phyloP scores from a whole-genome alignment of 2,797 vertebrate species.

The Aythya fuligula region DNA sequence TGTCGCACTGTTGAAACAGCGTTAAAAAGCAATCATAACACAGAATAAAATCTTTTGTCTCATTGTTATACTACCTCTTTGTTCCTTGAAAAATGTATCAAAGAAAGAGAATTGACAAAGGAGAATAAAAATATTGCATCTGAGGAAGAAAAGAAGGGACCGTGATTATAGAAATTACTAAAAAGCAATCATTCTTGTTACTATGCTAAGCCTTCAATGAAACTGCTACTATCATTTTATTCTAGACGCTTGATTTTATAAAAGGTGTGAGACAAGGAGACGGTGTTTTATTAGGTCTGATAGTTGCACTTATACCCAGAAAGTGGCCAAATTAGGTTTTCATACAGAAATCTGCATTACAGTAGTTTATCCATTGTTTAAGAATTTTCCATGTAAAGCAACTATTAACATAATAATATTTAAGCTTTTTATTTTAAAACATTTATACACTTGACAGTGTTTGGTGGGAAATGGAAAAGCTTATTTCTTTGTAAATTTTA shows the following conservation, averaged over 20 bases:
- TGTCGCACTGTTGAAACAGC: neutral
- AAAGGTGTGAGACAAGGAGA: neutral
- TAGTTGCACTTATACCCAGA: neutral
- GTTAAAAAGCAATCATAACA: conserved; percentile 13
- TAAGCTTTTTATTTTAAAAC: neutral
- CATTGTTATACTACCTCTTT: neutral
- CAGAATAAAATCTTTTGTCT: neutral
- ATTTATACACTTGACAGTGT: neutral
- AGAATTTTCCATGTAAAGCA: neutral
- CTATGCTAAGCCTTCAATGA: neutral
- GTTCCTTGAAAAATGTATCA: neutral
- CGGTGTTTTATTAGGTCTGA: fast-evolving
- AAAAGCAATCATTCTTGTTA: neutral
- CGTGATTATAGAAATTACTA: neutral
- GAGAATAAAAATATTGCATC: neutral
- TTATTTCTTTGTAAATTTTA: neutral
- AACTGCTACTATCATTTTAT: neutral
- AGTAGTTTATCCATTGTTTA: neutral
- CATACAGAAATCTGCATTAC: neutral
- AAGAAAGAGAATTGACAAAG: neutral
- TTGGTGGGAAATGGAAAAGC: neutral
- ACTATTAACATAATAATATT: neutral
- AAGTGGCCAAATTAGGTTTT: neutral
- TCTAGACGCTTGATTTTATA: neutral
- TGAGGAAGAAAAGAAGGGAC: neutral